Conservation (phyloP, 1,140 invertebrate species). For the Chrysopa pallens region DNA sequence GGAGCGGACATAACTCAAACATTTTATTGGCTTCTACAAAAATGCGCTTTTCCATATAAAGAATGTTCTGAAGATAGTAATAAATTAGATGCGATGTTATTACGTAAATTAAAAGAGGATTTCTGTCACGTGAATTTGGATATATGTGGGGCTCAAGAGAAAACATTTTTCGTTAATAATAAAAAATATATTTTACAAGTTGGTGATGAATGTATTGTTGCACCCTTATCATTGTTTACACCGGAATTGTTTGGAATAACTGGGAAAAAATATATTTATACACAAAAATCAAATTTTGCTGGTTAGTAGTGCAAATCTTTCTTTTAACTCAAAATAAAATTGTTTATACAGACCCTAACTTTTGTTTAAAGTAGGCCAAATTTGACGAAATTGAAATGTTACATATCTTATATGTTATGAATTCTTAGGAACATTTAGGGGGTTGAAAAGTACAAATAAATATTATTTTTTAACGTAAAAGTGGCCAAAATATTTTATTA, state of each 20-base stretch:
- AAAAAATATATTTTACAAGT: conserved; percentile 66
- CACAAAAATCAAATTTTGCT: conserved; percentile 35
- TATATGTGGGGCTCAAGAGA: conserved; percentile 65
- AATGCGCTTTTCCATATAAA: conserved; percentile 77
- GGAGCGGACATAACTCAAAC: conserved; percentile 76
- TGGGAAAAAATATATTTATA: conserved; percentile 48
- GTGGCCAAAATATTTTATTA: no score
- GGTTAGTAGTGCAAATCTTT: no score
- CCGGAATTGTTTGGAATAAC: conserved; percentile 78
- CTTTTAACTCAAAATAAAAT: no score
- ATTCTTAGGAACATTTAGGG: no score
- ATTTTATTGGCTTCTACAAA: conserved; percentile 70
- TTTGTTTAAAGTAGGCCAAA: no score
- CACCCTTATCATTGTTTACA: conserved; percentile 72
- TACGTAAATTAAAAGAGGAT: conserved; percentile 74
- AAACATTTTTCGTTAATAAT: conserved; percentile 53
- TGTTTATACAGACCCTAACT: no score
- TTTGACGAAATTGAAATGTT: no score
- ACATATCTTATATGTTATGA: no score
- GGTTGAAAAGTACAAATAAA: no score
- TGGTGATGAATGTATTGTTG: conserved; percentile 85
- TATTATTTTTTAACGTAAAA: no score
- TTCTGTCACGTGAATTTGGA: conserved; percentile 85
- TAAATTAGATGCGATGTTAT: conserved; percentile 49
- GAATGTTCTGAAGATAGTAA: conserved; percentile 45